A percentile compares a stretch with the other conserved stretches of the same genome.
phyloP scores from a whole-genome alignment of 2,888 invertebrate species.

The Leptura quadrifasciata region DNA sequence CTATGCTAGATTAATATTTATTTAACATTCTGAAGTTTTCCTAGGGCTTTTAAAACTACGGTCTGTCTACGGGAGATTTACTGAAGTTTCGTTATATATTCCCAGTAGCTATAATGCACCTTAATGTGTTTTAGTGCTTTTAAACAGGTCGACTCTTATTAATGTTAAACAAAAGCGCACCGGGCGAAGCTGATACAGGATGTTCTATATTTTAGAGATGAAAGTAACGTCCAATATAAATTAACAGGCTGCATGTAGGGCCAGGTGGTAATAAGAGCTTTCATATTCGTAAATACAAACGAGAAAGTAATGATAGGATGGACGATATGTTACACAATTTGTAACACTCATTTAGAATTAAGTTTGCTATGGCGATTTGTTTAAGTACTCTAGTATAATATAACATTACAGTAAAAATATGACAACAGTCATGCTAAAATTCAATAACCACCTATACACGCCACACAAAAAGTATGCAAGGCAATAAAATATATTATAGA shows the following conservation, averaged over 20 bases:
- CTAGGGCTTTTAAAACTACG: constrained; percentile 16
- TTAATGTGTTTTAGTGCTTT: constrained; percentile 18
- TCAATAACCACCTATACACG: too few species aligned
- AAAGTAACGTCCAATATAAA: constrained; percentile 1
- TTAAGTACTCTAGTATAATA: too few species aligned
- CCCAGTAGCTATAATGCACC: constrained; percentile 19
- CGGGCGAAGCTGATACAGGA: constrained; percentile 13
- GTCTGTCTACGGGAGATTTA: constrained; percentile 5
- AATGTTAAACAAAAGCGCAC: background rate
- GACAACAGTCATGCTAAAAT: too few species aligned
- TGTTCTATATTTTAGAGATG: constrained; percentile 16
- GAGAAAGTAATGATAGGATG: constrained; percentile 5
- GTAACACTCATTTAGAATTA: too few species aligned
- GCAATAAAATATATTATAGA: too few species aligned
- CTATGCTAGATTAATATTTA: constrained; percentile 1
- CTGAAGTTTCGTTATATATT: constrained; percentile 20
- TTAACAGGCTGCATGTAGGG: background rate
- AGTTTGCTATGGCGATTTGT: too few species aligned
- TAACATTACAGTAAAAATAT: too few species aligned
- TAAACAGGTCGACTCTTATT: constrained; percentile 1
- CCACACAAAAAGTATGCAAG: too few species aligned
- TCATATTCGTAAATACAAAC: constrained; percentile 4
- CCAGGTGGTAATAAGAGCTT: constrained; percentile 10
- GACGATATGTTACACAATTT: background rate
- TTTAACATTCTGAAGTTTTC: background rate